Conservation (phyloP, 1,140 invertebrate species). For the Drosophila persimilis region DNA sequence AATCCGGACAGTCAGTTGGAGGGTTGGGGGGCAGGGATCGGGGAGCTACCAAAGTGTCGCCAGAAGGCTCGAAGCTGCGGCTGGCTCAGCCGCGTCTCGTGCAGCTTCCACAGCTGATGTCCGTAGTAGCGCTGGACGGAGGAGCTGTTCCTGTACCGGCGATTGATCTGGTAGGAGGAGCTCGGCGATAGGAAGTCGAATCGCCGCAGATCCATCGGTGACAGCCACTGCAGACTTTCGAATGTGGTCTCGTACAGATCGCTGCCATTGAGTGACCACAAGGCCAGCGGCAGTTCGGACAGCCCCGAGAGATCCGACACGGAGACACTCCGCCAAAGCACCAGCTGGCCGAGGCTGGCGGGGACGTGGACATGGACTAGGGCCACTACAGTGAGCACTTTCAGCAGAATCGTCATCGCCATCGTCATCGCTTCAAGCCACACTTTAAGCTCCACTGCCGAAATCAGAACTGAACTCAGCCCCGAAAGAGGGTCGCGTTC, state of each 20-base stretch:
- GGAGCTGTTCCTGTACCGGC: constrained; percentile 63
- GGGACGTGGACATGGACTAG: background rate
- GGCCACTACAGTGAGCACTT: constrained; percentile 14
- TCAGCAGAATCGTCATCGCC: constrained; percentile 25
- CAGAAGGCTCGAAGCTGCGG: constrained; percentile 50
- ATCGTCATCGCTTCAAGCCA: constrained; percentile 15
- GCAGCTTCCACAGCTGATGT: constrained; percentile 74
- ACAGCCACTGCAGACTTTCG: constrained; percentile 73
- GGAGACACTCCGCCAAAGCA: constrained; percentile 64
- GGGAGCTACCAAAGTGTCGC: constrained; percentile 59
- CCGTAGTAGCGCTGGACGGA: constrained; percentile 68
- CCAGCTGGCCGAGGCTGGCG: background rate
- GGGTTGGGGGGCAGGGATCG: too few relatives aligned
- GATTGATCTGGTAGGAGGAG: constrained; percentile 76
- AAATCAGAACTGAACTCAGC: background rate
- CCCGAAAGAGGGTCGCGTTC: too few relatives aligned
- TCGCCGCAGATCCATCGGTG: constrained; percentile 65
- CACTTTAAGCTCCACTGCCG: too few relatives aligned
- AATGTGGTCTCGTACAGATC: constrained; percentile 72
- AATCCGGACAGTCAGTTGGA: background rate
- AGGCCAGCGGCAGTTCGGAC: constrained; percentile 31
- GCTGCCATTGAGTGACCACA: constrained; percentile 57
- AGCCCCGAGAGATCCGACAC: constrained; percentile 41
- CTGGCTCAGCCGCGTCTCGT: constrained; percentile 58
- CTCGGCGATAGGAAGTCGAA: constrained; percentile 67